A percentile compares a stretch with the other conserved stretches of the same genome.
phyloP scores from a whole-genome alignment of 2,888 invertebrate genomes.

The Tenthredo distinguenda region DNA sequence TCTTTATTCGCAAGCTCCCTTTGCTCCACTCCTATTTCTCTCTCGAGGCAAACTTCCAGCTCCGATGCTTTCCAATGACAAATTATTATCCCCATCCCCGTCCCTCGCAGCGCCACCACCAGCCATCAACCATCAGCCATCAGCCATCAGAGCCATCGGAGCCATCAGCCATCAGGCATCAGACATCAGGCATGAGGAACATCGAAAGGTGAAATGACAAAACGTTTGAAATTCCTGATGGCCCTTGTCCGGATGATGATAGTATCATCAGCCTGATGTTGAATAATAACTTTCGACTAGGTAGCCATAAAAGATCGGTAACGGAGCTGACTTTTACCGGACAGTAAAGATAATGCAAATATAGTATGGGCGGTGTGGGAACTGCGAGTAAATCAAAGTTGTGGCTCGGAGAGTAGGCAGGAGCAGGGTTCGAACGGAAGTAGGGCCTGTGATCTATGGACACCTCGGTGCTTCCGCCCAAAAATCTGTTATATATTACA shows the following conservation, averaged over 20 bases:
- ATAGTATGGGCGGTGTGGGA: constrained; percentile 21
- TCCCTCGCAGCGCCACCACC: neutral
- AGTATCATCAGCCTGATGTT: constrained; percentile 60
- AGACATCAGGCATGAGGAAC: neutral
- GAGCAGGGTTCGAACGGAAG: constrained; percentile 71
- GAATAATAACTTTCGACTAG: neutral
- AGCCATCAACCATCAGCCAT: neutral
- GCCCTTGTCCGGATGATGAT: neutral
- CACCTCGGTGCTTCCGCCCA: constrained; percentile 73
- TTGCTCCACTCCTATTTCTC: constrained; percentile 27
- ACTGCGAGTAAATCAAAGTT: constrained; percentile 48
- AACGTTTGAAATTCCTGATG: constrained; percentile 23
- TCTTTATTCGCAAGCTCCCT: constrained; percentile 12
- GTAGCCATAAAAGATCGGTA: constrained; percentile 60
- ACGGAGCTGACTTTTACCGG: neutral
- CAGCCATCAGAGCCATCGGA: no score
- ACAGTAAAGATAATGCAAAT: constrained; percentile 43
- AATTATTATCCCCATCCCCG: constrained; percentile 61
- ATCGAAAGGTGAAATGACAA: constrained; percentile 8
- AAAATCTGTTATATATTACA: constrained; percentile 76
- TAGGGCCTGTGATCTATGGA: constrained; percentile 75
- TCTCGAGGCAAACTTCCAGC: neutral
- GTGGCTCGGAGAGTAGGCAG: constrained; percentile 51
- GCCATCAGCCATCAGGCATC: no score
- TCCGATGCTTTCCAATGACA: constrained; percentile 39